Conservation (phyloP, 2,888 invertebrate genomes). For the Bhutanitis thaidina region DNA sequence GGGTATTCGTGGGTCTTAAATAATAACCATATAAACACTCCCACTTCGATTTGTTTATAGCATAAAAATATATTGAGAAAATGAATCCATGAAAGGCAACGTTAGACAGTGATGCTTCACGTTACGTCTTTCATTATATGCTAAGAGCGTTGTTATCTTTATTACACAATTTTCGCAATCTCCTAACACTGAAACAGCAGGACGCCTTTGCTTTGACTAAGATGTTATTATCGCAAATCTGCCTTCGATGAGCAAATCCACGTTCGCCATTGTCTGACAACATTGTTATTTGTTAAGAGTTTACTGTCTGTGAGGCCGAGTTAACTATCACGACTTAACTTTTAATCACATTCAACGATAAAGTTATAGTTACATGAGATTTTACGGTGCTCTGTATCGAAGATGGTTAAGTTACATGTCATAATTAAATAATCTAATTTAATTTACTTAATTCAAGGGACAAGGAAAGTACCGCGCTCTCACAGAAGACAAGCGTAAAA, state of each 20-base stretch:
- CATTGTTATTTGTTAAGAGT: constrained; percentile 13
- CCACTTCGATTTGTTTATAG: too few relatives aligned
- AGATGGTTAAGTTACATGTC: too few relatives aligned
- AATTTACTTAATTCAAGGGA: too few relatives aligned
- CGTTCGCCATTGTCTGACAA: constrained; percentile 10
- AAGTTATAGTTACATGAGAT: neutral
- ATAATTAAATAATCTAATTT: too few relatives aligned
- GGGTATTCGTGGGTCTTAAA: too few relatives aligned
- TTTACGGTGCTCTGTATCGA: neutral
- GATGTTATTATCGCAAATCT: constrained; percentile 19
- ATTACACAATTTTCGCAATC: constrained; percentile 11
- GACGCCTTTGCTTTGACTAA: constrained; percentile 6
- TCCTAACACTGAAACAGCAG: constrained; percentile 14
- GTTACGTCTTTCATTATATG: constrained; percentile 11
- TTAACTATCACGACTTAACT: neutral
- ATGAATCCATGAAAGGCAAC: neutral
- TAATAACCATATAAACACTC: too few relatives aligned
- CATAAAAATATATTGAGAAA: too few relatives aligned
- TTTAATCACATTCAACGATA: constrained; percentile 2
- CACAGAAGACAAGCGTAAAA: too few relatives aligned
- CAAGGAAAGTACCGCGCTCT: too few relatives aligned
- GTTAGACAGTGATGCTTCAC: neutral
- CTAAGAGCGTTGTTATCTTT: constrained; percentile 8
- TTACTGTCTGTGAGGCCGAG: constrained; percentile 2
- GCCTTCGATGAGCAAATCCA: constrained; percentile 11